Percentiles rank a stretch among this genome's conserved stretches.
Conservation (phyloP, 2,113 vertebrate genomes). For the Grammomys dolichurus region DNA sequence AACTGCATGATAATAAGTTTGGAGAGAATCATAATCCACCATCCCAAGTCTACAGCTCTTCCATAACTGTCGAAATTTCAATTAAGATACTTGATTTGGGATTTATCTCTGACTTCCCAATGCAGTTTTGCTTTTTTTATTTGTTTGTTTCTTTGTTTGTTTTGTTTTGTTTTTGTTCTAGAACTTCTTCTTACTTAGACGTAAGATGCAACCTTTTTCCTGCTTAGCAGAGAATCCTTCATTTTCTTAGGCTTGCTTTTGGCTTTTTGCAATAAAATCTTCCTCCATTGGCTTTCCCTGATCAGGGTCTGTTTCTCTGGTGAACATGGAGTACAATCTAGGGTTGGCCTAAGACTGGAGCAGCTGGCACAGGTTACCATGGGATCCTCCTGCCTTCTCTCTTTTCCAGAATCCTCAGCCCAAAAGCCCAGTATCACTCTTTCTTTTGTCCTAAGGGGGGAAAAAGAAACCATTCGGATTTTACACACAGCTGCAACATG, state of each 20-base stretch:
- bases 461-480: background rate
- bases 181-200: background rate
- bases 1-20: accelerated
- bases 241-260: background rate
- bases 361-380: accelerated
- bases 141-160: too few species aligned
- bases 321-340: background rate
- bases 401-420: too few species aligned
- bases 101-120: background rate
- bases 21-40: background rate
- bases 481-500: background rate
- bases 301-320: accelerated
- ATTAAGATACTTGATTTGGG: background rate
- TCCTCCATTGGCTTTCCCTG: accelerated
- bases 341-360: background rate
- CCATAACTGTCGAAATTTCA: background rate
- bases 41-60: too few species aligned
- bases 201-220: background rate
- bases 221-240: background rate
- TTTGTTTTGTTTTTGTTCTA: background rate
- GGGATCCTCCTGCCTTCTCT: background rate
- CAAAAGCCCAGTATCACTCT: background rate
- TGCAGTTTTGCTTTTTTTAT: accelerated
- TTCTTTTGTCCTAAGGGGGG: background rate
- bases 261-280: background rate